These are phyloP conservation scores for Stomatorhinus walkeri DNA, from an alignment of 2,797 vertebrate species.

Conservation along the genomic window DNA sequence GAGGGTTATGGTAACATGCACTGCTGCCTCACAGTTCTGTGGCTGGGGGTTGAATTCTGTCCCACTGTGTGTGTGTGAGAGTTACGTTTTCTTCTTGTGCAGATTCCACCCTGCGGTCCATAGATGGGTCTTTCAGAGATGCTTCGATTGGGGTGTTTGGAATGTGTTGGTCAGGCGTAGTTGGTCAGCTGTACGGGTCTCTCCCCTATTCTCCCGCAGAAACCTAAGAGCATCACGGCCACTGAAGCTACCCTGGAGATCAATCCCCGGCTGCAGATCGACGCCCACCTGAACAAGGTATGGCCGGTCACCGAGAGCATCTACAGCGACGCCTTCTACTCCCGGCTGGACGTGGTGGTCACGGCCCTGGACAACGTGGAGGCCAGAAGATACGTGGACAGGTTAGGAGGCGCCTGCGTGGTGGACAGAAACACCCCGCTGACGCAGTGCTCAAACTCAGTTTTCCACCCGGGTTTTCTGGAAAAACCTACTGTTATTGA, in stretches of 20 bases:
- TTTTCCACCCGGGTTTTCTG: background rate
- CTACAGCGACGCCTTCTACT: slow-evolving; percentile 84
- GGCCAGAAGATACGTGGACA: slow-evolving; percentile 95
- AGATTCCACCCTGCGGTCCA: background rate
- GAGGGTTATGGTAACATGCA: background rate
- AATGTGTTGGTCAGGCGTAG: background rate
- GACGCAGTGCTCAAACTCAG: background rate
- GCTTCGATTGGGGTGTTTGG: background rate
- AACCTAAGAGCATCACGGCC: slow-evolving; percentile 92
- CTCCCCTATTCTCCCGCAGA: slow-evolving; percentile 51
- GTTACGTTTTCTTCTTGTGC: background rate
- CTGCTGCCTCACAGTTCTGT: background rate
- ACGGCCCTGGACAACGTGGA: slow-evolving; percentile 96
- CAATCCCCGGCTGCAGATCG: slow-evolving; percentile 82
- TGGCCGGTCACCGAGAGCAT: slow-evolving; percentile 85
- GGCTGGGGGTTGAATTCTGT: background rate
- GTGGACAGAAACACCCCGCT: background rate
- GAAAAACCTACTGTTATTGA: background rate
- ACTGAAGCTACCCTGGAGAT: slow-evolving; percentile 78
- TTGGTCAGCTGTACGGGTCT: background rate
- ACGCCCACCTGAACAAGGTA: slow-evolving; percentile 87
- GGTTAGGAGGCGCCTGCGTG: slow-evolving; percentile 54
- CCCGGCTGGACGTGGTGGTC: slow-evolving; percentile 74
- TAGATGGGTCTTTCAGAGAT: background rate
- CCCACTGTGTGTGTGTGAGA: background rate